Conservation (phyloP, 2,888 invertebrate genomes). For the Julus scanicus region DNA sequence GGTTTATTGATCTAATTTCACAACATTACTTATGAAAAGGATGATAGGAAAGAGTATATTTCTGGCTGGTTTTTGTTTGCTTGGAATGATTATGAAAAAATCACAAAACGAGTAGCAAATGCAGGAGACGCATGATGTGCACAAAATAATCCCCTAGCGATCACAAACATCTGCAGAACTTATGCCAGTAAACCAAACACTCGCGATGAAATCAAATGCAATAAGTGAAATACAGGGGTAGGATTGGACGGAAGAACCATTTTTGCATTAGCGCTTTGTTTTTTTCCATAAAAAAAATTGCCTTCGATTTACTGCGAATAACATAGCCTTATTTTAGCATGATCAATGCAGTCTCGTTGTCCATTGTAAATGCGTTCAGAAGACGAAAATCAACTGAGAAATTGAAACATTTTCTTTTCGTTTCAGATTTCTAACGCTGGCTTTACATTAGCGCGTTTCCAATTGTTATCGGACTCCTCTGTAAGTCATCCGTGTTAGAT, state of each 20-base stretch:
- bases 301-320: background rate
- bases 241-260: background rate
- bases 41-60: too few relatives aligned
- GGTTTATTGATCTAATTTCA: too few relatives aligned
- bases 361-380: background rate
- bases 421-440: constrained; percentile 56
- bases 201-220: background rate
- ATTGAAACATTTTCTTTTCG: background rate
- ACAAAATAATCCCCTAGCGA: too few relatives aligned
- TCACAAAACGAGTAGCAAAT: background rate
- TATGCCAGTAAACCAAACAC: too few relatives aligned
- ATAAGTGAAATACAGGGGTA: background rate
- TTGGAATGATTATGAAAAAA: too few relatives aligned
- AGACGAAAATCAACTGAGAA: background rate
- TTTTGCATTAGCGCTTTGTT: background rate
- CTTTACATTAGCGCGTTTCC: constrained; percentile 54
- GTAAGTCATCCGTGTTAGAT: constrained; percentile 51
- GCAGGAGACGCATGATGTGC: too few relatives aligned
- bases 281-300: background rate
- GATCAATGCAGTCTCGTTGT: constrained; percentile 26
- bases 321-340: background rate
- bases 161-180: too few relatives aligned
- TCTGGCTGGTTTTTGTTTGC: too few relatives aligned
- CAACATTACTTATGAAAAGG: too few relatives aligned
- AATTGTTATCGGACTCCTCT: constrained; percentile 51